Base-by-base conservation (phyloP, 1,140 invertebrate species). In the Bombus affinis region DNA sequence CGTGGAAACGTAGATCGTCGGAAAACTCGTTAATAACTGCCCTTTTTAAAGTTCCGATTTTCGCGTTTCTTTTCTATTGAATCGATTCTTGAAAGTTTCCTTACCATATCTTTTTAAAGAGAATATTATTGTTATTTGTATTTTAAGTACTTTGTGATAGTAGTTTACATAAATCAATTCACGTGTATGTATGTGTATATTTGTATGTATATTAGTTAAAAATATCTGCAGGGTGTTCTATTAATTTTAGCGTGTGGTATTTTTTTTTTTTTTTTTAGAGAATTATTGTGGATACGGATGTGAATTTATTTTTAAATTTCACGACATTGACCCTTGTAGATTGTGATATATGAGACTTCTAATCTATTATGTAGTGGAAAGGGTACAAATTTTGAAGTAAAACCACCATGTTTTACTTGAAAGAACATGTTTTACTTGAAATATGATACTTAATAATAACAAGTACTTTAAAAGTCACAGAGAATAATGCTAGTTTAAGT, bases 21-120 rank as follows among this genome's bases (percentile, higher is more conserved):
- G 22, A 35, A 25, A 42, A 85, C 83, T 81, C 77, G 35, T 74
- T 25, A 53, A 84, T 79, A 47, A 85, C 78, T 81, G 83, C 83
- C 83, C 53, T 62, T 73, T 62, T 22, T 32, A 39, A 65, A 81
- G 39, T 81, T 74, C 57, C 77, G 35, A 42, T 57, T 22, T 84
- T 70, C 0, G 35, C 8, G 25, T 8, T 72, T 66, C 28, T 62
- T 32, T 65, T 62, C 1, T 6, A n/a, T 68, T 57, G 6, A 35
- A 12, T 47, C 28, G 15, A 6, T 72, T n/a, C 12, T 42, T n/a
- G 10, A 18, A 70, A 13, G 37, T 39, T 25, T 5, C 0, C 12
- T 39, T 70, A 18, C 0, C 1, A 53, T 53, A 53, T 53, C 47
- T 53, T 53, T 53, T 53, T 53, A 53, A 53, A 39, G 37, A 25